Evolutionary conservation across 2,797 vertebrate genomes (phyloP).

Genomic region (Phrynocephalus forsythii): DNA sequence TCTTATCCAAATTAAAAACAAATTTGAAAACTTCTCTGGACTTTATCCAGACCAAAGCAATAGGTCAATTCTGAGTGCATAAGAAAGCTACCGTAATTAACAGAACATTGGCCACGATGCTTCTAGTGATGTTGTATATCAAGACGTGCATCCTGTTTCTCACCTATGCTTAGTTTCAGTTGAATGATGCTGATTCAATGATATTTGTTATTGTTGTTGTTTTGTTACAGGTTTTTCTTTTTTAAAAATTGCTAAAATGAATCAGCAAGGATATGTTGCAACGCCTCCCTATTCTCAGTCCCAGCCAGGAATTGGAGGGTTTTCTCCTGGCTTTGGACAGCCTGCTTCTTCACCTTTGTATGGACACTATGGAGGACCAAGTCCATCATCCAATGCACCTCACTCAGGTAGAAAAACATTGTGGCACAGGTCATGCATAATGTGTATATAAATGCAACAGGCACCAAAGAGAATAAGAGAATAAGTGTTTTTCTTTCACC

Average conservation of each 20-base stretch:
- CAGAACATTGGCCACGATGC: not conserved
- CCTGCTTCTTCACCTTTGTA: conserved; percentile 82
- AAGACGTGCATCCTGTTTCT: not conserved
- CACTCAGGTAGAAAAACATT: conserved; percentile 80
- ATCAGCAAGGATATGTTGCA: conserved; percentile 94
- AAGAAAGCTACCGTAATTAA: not conserved
- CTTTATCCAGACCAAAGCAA: not conserved
- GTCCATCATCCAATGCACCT: conserved; percentile 75
- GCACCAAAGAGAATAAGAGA: no score
- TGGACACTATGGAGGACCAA: conserved; percentile 85
- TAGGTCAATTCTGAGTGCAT: not conserved
- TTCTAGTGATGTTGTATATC: not conserved
- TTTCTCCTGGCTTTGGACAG: conserved; percentile 83
- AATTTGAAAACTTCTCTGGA: not conserved
- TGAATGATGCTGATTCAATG: not conserved
- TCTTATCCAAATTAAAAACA: not conserved
- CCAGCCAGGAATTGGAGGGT: conserved; percentile 89
- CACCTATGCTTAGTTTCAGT: not conserved
- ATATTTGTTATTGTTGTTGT: conserved; percentile 52
- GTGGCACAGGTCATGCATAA: not conserved
- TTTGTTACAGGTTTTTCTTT: conserved; percentile 22
- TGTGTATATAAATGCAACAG: not conserved
- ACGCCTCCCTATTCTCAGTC: conserved; percentile 92
- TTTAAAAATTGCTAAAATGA: conserved; percentile 85
- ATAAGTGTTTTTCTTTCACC: not conserved